Percentiles rank a stretch among this genome's conserved stretches.
These are phyloP conservation scores for Cynocephalus volans DNA, from an alignment of 2,113 vertebrate species.

Conservation along the genomic window DNA sequence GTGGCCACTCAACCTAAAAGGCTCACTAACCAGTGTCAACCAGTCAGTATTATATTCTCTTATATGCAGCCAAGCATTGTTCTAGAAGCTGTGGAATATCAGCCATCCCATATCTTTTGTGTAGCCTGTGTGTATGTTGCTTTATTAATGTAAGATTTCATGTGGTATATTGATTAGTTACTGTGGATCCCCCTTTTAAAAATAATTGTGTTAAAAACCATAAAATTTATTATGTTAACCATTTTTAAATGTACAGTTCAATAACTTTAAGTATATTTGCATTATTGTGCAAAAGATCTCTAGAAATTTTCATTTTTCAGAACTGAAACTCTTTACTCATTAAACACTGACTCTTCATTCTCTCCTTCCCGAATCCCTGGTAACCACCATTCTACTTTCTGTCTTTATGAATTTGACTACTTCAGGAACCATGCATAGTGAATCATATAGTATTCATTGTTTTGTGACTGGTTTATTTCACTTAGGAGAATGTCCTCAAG, in stretches of 20 bases:
- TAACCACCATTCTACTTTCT: background rate
- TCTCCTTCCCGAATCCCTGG: too few relatives aligned
- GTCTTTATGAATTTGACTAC: background rate
- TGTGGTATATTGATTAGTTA: background rate
- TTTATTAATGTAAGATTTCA: background rate
- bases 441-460: background rate
- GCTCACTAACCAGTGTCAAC: background rate
- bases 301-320: background rate
- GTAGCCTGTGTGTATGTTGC: background rate
- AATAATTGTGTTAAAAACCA: background rate
- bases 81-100: background rate
- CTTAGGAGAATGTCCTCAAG: background rate
- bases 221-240: background rate
- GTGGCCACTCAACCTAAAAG: rapidly evolving
- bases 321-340: background rate
- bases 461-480: background rate
- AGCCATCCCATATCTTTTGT: rapidly evolving
- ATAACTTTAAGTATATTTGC: background rate
- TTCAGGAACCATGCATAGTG: background rate
- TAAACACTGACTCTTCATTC: background rate
- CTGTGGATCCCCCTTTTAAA: background rate
- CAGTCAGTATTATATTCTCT: background rate
- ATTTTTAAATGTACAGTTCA: background rate
- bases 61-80: background rate
- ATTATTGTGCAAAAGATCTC: rapidly evolving